Evolutionary conservation across 2,888 invertebrate genomes (phyloP), one percentile per base, ranked within the genome.

Genomic region (Mycalesis mineus): DNA sequence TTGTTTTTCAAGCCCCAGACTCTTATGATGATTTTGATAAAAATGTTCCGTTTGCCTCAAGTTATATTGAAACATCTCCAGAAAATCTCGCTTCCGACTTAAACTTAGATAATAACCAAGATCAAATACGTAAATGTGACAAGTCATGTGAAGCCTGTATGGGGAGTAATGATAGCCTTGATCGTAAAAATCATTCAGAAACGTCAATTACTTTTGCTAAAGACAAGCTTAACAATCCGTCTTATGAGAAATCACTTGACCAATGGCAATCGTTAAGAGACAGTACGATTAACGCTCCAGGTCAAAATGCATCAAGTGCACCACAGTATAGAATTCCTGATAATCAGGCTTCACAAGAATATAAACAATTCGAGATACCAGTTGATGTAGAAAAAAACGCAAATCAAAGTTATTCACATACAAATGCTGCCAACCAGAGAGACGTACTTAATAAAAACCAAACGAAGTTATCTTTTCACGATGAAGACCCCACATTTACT

Each of bases 1-100:
- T 63, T 17, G 56, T 39, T 28, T 61, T 64, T 52, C 59, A 65
- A 7, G 58, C 63, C 7, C 55, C 49, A 5, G 54, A 57, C 22
- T 58, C 55, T 7, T 77, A 72, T 44, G 61, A 65, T 8, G 51
- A 63, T 0, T 77, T 75, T 66, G 66, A 64, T 40, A 63, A 62
- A 49, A 61, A 67, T 7, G 61, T 65, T 7, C 73, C 72, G 0
- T 8, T 63, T 11, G 61, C 65, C 55, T 76, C 65, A 3, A 65
- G 53, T 54, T 57, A 50, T 15, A 60, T 56, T 37, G 51, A 54
- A 11, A 33, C 33, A n/a, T 4, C 22, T 28, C 44, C 40, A 22
- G 15, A 40, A 31, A 49, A 54, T 15, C 11, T 11, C 8, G 22
- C 40, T 37, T 7, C 29, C 33, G 8, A 48, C 45, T 51, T 47